A percentile compares a stretch with the other conserved stretches of the same genome.
Evolutionary conservation across 2,797 vertebrate species (phyloP).

Genomic region (Leuciscus waleckii): DNA sequence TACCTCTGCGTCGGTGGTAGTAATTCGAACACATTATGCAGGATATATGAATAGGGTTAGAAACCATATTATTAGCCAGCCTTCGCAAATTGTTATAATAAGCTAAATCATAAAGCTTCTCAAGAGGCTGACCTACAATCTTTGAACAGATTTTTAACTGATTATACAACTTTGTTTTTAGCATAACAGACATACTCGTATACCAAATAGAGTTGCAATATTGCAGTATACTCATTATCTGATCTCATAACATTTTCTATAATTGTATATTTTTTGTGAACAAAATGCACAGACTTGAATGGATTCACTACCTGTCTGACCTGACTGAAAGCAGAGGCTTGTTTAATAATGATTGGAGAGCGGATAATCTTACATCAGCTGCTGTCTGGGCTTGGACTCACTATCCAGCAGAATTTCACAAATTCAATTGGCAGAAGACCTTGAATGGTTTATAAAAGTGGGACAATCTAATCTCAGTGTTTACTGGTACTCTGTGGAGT

Average conservation of each 20-base stretch:
- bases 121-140: no score
- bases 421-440: conserved; percentile 25
- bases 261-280: background rate
- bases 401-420: background rate
- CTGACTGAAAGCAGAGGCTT: background rate
- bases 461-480: conserved; percentile 42
- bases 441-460: conserved; percentile 37
- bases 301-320: background rate
- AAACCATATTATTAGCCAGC: no score
- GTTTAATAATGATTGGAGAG: conserved; percentile 18
- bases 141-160: no score
- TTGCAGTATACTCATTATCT: no score
- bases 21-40: no score
- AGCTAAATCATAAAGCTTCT: no score
- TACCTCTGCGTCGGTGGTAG: no score
- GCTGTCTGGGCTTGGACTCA: background rate
- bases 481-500: conserved; percentile 28
- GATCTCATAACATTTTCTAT: background rate
- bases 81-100: no score
- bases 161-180: no score
- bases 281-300: background rate
- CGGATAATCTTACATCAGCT: conserved; percentile 28
- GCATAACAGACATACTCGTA: no score
- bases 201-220: no score
- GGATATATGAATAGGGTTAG: no score